Conservation (phyloP, 2,888 invertebrate genomes). For the Rhimphoctona megacephalus region DNA sequence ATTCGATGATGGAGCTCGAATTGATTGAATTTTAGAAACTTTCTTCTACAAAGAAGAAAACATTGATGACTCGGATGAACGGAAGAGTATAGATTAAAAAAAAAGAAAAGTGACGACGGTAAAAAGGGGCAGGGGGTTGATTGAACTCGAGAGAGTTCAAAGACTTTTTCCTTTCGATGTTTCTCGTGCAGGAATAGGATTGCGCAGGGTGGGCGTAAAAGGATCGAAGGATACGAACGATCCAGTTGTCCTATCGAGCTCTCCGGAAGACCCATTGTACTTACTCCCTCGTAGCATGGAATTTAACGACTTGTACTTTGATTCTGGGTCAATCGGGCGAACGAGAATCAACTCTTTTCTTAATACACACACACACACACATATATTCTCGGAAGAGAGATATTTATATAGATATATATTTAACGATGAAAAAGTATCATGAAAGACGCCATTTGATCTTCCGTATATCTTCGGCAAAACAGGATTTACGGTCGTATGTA, state of each 20-base stretch:
- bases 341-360: constrained; percentile 24
- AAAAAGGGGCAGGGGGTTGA: constrained; percentile 35
- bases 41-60: background rate
- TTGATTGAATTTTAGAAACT: background rate
- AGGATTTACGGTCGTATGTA: constrained; percentile 50
- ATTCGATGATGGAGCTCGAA: background rate
- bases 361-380: background rate
- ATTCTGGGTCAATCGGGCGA: constrained; percentile 63
- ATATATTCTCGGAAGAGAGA: background rate
- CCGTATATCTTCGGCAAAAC: constrained; percentile 48
- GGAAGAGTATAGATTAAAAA: background rate
- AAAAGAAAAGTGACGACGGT: background rate
- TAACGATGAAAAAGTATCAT: constrained; percentile 56
- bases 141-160: constrained; percentile 57
- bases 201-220: constrained; percentile 44
- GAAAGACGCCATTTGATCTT: constrained; percentile 61
- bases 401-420: constrained; percentile 4
- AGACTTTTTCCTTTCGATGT: constrained; percentile 34
- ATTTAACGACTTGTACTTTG: constrained; percentile 58
- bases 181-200: background rate
- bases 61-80: background rate
- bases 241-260: constrained; percentile 29
- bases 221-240: constrained; percentile 55
- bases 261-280: constrained; percentile 46
- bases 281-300: constrained; percentile 18